phyloP scores from a whole-genome alignment of 2,888 invertebrate species.

The Lasioglossum marginatum region DNA sequence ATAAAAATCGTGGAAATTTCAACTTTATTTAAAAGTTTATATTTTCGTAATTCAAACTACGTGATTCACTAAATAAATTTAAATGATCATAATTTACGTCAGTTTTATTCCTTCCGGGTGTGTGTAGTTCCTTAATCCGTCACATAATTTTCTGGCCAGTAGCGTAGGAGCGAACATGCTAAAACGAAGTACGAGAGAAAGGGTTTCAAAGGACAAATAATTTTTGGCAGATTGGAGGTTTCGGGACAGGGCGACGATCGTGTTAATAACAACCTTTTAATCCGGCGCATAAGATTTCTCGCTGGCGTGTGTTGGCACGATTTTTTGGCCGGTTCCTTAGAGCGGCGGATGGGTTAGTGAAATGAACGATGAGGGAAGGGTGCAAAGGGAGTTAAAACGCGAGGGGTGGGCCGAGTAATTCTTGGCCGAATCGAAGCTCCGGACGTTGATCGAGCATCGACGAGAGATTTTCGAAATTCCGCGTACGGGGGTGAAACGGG shows the following conservation, averaged over 20 bases:
- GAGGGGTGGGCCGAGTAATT: background rate
- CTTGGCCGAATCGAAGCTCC: conserved; percentile 14
- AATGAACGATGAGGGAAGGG: background rate
- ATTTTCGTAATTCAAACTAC: too few relatives aligned
- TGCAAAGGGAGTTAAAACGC: background rate
- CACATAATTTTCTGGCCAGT: too few relatives aligned
- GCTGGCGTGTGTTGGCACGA: background rate
- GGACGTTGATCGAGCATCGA: conserved; percentile 30
- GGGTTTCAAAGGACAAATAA: background rate
- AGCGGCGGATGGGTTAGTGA: background rate
- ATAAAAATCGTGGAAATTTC: too few relatives aligned
- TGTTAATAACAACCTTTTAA: background rate
- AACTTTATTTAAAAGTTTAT: too few relatives aligned
- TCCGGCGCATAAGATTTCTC: background rate
- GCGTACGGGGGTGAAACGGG: conserved; percentile 18
- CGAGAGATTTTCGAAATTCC: conserved; percentile 38
- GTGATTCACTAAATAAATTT: too few relatives aligned
- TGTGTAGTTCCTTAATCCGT: too few relatives aligned
- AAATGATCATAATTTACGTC: too few relatives aligned
- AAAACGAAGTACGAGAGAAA: too few relatives aligned
- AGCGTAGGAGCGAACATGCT: too few relatives aligned
- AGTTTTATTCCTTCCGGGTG: too few relatives aligned
- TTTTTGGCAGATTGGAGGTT: background rate
- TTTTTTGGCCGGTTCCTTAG: background rate
- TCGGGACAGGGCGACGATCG: background rate